phyloP scores from a whole-genome alignment of 2,888 invertebrate species.

The Plemyria rubiginata region DNA sequence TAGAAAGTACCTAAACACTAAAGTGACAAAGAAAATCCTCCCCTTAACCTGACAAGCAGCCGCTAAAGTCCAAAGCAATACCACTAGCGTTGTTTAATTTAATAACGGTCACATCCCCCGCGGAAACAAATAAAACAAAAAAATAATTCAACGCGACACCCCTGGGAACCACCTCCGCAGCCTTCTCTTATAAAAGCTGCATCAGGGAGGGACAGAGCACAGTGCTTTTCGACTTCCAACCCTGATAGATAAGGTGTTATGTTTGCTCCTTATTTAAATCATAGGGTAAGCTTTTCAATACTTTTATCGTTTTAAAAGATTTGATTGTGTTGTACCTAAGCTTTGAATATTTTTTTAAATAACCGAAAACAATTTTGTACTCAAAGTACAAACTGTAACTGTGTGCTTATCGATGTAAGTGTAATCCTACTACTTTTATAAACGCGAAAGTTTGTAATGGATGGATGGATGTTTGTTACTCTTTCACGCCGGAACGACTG shows the following conservation, averaged over 20 bases:
- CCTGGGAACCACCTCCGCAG: slow-evolving; percentile 64
- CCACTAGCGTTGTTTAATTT: slow-evolving; percentile 76
- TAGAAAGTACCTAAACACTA: background rate
- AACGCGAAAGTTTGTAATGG: no score
- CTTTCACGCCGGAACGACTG: no score
- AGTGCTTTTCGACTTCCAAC: slow-evolving; percentile 46
- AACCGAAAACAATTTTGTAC: no score
- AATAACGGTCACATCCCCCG: slow-evolving; percentile 71
- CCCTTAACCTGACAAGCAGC: slow-evolving; percentile 50
- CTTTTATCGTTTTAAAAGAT: no score
- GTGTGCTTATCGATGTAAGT: no score
- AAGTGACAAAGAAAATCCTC: slow-evolving; percentile 31
- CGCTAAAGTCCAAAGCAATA: slow-evolving; percentile 69
- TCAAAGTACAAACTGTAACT: no score
- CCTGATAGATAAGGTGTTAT: slow-evolving; percentile 30
- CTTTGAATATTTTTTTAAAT: no score
- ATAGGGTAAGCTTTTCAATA: slow-evolving; percentile 20
- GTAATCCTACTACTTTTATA: no score
- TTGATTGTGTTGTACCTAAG: no score
- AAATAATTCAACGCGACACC: slow-evolving; percentile 66
- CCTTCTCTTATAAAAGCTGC: slow-evolving; percentile 68
- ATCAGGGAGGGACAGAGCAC: slow-evolving; percentile 37
- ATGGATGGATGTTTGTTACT: no score
- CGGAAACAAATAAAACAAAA: slow-evolving; percentile 57
- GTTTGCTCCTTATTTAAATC: slow-evolving; percentile 8